Base-by-base conservation (phyloP, 2,113 vertebrate species). In the Mastomys coucha region DNA sequence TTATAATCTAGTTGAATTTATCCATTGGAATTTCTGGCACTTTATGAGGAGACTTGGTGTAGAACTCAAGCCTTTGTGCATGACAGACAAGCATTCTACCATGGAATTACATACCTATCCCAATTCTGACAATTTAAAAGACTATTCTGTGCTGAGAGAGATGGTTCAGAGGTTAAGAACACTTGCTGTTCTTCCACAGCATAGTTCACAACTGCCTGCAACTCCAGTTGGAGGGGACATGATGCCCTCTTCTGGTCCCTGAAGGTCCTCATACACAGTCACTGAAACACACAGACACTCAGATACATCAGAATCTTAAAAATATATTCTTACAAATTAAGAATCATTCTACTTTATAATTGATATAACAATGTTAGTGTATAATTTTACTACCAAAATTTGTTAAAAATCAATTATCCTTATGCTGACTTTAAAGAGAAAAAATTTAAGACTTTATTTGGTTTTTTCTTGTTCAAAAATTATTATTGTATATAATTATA, bases 271-370 rank as follows among this genome's bases (percentile, higher is more conserved):
- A 82, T 81, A 24, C 19, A 56, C 19, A 81, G 33, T 56, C 51
- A 81, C 78, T n/a, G 19, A 82, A 24, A 58, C 17, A 56, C 33
- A 56, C 36, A 58, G 20, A 58, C 36, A 82, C 56, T 60, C 56
- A 39, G 56, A 60, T 26, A 60, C n/a, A 42, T 7, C n/a, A n/a
- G n/a, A 81, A 81, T 28, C 58, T 60, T 60, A 60, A 82, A 39
- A 28, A n/a, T 78, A 60, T 60, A 81, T 58, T 70, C 87, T 91
- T 95, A 86, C n/a, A 93, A 84, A 42, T 95, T 78, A 85, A 84
- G 14, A 82, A 89, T 67, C 7, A 88, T 63, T 82, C 53, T 45
- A 22, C 88, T 94, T 95, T 72, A 70, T 76, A 95, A 65, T 20
- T 91, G 72, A 28, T 16, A 51, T 24, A 77, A 49, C 81, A 69